These are phyloP conservation scores for Zaprionus tsacasi DNA, from an alignment of 1,140 invertebrate genomes.

Conservation along the genomic window DNA sequence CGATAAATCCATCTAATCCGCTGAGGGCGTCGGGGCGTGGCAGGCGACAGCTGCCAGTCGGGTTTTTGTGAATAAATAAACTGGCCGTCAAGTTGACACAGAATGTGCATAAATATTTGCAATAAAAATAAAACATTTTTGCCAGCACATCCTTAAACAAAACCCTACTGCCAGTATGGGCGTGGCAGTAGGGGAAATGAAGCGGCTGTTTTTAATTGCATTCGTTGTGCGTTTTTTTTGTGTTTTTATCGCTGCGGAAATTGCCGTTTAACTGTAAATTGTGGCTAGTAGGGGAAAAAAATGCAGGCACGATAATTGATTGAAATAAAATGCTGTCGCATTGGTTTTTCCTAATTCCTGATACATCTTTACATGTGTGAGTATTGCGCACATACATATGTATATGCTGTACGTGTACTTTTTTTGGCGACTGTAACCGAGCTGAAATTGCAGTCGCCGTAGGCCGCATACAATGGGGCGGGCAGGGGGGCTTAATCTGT, in stretches of 20 bases:
- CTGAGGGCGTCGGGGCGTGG: constrained; percentile 24
- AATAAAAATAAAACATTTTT: constrained; percentile 58
- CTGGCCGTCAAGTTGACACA: constrained; percentile 49
- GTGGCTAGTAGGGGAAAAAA: constrained; percentile 40
- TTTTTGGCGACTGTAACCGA: constrained; percentile 26
- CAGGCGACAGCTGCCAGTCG: constrained; percentile 58
- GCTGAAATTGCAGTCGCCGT: constrained; percentile 31
- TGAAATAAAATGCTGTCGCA: constrained; percentile 58
- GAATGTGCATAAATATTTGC: constrained; percentile 67
- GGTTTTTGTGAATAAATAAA: constrained; percentile 66
- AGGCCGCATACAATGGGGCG: constrained; percentile 21
- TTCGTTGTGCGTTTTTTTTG: constrained; percentile 34
- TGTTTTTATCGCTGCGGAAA: constrained; percentile 68
- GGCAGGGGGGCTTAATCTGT: constrained; percentile 44
- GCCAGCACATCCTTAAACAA: constrained; percentile 42
- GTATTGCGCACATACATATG: background rate
- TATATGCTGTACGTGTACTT: background rate
- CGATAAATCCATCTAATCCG: constrained; percentile 77
- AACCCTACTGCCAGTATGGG: constrained; percentile 12
- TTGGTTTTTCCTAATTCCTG: constrained; percentile 37
- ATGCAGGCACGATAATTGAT: constrained; percentile 63
- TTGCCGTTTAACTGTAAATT: constrained; percentile 73
- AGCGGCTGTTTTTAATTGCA: constrained; percentile 68
- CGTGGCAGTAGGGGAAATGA: constrained; percentile 26
- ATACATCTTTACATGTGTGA: background rate